Percentiles rank a stretch among this genome's conserved stretches.
Evolutionary conservation across 2,888 invertebrate species (phyloP).

Genomic region (Marasmarcha lunaedactyla): DNA sequence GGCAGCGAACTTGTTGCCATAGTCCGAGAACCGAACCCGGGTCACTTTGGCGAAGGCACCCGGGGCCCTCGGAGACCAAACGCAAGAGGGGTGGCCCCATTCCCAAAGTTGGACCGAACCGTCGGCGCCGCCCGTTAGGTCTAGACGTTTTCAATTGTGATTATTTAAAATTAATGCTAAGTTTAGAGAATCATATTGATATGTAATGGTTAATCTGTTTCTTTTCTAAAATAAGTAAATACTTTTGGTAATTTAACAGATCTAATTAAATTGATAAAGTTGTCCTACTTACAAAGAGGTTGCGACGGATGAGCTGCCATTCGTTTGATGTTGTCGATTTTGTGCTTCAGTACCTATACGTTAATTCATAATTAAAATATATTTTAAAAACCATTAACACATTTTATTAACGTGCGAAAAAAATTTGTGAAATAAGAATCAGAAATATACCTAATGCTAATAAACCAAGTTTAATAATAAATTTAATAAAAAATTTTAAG

Average conservation of each 20-base stretch:
- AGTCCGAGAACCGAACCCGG: slow-evolving; percentile 93
- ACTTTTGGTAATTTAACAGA: no score
- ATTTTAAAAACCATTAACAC: slow-evolving; percentile 5
- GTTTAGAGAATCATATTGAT: no score
- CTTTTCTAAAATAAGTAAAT: no score
- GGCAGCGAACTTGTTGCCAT: slow-evolving; percentile 98
- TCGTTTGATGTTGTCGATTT: slow-evolving; percentile 93
- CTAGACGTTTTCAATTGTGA: slow-evolving; percentile 45
- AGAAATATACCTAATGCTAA: no score
- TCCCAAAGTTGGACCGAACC: slow-evolving; percentile 98
- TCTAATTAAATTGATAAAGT: no score
- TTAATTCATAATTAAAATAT: slow-evolving; percentile 16
- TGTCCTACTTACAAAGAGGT: slow-evolving; percentile 95
- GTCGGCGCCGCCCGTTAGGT: slow-evolving; percentile 95
- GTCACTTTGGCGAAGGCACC: slow-evolving; percentile 97
- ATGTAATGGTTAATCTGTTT: no score
- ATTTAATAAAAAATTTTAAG: no score
- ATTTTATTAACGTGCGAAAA: neutral
- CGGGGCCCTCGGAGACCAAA: slow-evolving; percentile 90
- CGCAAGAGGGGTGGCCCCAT: slow-evolving; percentile 94
- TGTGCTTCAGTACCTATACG: slow-evolving; percentile 90
- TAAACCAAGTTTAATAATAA: no score
- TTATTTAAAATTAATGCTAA: neutral
- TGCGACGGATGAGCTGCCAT: slow-evolving; percentile 96
- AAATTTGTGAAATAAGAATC: no score